A percentile compares a stretch with the other conserved stretches of the same genome.
Conservation (phyloP, 2,888 invertebrate species). For the Pediacus dermestoides region DNA sequence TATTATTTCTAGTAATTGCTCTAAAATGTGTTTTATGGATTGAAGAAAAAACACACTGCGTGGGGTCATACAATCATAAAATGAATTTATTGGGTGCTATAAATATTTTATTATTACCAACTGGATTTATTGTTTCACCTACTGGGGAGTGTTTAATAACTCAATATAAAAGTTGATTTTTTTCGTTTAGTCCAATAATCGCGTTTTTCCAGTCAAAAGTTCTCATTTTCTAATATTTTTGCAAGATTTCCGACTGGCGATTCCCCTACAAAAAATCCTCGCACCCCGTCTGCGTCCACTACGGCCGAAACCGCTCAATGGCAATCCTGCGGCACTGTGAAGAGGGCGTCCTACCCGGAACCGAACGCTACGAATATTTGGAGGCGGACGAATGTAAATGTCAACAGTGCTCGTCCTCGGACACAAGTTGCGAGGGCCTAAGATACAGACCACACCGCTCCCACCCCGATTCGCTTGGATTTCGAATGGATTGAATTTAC, state of each 20-base stretch:
- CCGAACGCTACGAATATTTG: slow-evolving; percentile 66
- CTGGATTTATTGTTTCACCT: too few species aligned
- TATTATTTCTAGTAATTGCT: neutral
- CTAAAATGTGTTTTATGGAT: too few species aligned
- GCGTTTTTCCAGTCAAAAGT: too few species aligned
- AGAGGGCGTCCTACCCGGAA: slow-evolving; percentile 64
- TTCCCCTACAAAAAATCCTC: slow-evolving; percentile 83
- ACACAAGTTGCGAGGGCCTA: slow-evolving; percentile 69
- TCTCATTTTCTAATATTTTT: too few species aligned
- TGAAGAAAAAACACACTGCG: too few species aligned
- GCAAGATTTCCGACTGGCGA: slow-evolving; percentile 78
- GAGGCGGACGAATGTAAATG: slow-evolving; percentile 78
- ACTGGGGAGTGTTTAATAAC: too few species aligned
- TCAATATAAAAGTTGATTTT: too few species aligned
- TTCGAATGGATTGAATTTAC: too few species aligned
- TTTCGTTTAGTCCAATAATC: too few species aligned
- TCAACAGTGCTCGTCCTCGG: slow-evolving; percentile 62
- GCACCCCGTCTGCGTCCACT: slow-evolving; percentile 84
- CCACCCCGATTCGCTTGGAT: slow-evolving; percentile 41
- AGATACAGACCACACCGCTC: slow-evolving; percentile 52
- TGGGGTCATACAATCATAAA: too few species aligned
- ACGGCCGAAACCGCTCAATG: slow-evolving; percentile 61
- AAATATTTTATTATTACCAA: too few species aligned
- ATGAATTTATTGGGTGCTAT: too few species aligned
- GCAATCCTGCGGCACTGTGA: slow-evolving; percentile 72